These are phyloP conservation scores for Drosophila niveifrons DNA, from an alignment of 2,888 invertebrate species.

Conservation along the genomic window DNA sequence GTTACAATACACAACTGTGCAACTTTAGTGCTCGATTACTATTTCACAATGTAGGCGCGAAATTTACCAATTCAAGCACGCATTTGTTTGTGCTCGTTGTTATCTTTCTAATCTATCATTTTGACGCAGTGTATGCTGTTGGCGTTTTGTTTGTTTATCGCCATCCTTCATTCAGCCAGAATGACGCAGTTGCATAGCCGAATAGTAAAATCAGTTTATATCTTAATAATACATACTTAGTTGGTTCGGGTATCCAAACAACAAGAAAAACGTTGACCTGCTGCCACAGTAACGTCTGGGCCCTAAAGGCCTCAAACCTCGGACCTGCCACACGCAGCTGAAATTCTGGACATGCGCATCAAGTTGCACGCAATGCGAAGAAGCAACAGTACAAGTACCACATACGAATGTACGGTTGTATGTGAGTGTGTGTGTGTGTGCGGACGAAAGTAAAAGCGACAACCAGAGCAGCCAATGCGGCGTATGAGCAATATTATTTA, in stretches of 20 bases:
- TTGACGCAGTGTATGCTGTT: constrained; percentile 24
- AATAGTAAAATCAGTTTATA: not conserved
- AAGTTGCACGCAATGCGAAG: constrained; percentile 61
- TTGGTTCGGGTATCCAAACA: constrained; percentile 25
- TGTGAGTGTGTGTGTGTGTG: constrained; percentile 1
- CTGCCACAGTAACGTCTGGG: constrained; percentile 45
- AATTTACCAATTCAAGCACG: constrained; percentile 17
- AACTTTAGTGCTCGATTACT: constrained; percentile 16
- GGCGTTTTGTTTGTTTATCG: constrained; percentile 1
- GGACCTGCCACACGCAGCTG: constrained; percentile 39
- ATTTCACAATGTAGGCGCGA: constrained; percentile 22
- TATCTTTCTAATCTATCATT: constrained; percentile 34
- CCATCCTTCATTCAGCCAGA: not conserved
- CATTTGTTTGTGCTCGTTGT: constrained; percentile 19
- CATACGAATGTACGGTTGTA: constrained; percentile 20
- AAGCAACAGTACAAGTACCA: constrained; percentile 72
- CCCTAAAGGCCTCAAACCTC: constrained; percentile 17
- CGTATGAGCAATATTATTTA: constrained; percentile 73
- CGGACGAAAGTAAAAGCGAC: constrained; percentile 55
- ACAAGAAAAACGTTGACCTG: constrained; percentile 33
- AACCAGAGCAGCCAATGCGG: constrained; percentile 59
- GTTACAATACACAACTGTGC: constrained; percentile 22
- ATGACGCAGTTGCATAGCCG: constrained; percentile 31
- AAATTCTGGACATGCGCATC: constrained; percentile 69
- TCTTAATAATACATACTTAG: not conserved